These are phyloP conservation scores for Acropternis orthonyx DNA, from an alignment of 2,797 vertebrate species.

Conservation along the genomic window DNA sequence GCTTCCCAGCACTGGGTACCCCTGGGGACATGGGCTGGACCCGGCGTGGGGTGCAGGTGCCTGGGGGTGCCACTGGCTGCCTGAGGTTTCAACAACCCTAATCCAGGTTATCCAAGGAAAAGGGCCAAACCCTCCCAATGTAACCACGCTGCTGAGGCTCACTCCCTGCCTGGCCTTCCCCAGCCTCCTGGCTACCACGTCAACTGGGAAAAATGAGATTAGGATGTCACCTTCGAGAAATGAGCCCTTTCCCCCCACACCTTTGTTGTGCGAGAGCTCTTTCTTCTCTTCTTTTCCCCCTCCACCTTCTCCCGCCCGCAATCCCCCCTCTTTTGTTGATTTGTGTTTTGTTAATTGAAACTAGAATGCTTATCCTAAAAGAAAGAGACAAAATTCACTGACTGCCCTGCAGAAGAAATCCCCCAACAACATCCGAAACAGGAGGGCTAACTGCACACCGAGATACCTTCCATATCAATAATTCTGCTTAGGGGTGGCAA, in stretches of 20 bases:
- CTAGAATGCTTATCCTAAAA: neutral
- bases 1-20: neutral
- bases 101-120: conserved; percentile 31
- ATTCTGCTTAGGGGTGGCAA: neutral
- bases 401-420: neutral
- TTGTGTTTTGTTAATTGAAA: neutral
- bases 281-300: neutral
- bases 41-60: neutral
- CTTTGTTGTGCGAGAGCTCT: neutral
- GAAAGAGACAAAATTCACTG: conserved; percentile 1
- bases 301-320: neutral
- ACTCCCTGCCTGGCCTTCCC: neutral
- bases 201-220: neutral
- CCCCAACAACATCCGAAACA: neutral
- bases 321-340: neutral
- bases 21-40: neutral
- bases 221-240: neutral
- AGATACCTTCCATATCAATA: neutral
- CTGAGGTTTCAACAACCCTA: conserved; percentile 13
- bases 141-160: neutral
- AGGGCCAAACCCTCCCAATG: neutral
- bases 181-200: neutral
- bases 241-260: rapidly evolving
- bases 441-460: neutral
- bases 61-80: conserved; percentile 50